Base-by-base conservation (phyloP, 2,888 invertebrate species). In the Eristalis tenax region DNA sequence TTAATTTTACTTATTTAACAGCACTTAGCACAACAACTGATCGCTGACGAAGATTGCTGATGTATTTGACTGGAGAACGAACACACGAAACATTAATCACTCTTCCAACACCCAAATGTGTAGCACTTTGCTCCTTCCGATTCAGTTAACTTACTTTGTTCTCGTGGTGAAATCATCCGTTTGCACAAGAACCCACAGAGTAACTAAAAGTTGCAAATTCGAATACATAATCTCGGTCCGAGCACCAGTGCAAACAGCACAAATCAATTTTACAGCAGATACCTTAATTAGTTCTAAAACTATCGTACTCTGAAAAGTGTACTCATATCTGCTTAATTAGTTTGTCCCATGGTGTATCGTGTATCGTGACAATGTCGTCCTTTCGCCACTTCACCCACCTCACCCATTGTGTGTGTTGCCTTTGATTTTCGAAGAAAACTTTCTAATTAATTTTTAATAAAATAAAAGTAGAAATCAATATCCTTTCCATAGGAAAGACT, bases 361-460 rank as follows among this genome's bases (percentile, higher is more conserved):
- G 50, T 50, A 50, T 50, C 43, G 35, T 57, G 15, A 18, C 18
- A 11, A 23, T 43, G 35, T 11, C 40, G 63, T 77, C 73, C 66
- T 77, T 83, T 28, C 23, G 26, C 32, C 15, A 68, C 18, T n/a
- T 59, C 10, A 2, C 38, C 32, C 56, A 28, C 50, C 38, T n/a
- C 56, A 22, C 61, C 32, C 28, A 8, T 40, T 26, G 65, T 61
- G 35, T 26, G 13, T 26, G 13, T 69, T 65, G 59, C 22, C 50
- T 43, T 50, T 40, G 68, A 61, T 73, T 74, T 78, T 70, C 38
- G 28, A 75, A 57, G 66, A 79, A 70, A 75, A 75, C 70, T 75
- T 71, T 79, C 71, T 75, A 83, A 87, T 87, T 83, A 87, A 87
- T 83, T 83, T 83, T 83, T 78, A 83, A 87, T 83, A 83, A 74